Evolutionary conservation across 2,797 vertebrate species (phyloP).

Genomic region (Nothura maculosa): DNA sequence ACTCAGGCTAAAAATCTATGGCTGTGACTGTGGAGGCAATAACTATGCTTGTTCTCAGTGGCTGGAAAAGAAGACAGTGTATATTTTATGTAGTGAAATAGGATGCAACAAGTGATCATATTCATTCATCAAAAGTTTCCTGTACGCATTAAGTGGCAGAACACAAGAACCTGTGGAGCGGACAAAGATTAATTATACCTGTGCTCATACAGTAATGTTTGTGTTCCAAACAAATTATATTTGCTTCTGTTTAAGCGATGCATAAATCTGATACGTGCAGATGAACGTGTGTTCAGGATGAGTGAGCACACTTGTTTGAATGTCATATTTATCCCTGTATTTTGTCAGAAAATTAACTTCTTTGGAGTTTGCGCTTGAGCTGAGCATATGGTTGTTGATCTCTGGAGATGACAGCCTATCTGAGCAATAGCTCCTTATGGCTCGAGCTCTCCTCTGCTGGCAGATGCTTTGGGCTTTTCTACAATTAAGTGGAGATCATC

Average conservation of each 20-base stretch:
- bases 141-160: slow-evolving; percentile 72
- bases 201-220: slow-evolving; percentile 84
- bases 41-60: neutral
- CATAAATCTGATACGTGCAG: slow-evolving; percentile 92
- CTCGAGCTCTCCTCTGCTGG: slow-evolving; percentile 93
- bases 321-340: slow-evolving; percentile 99
- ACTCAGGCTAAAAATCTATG: neutral
- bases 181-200: slow-evolving; percentile 90
- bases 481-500: slow-evolving; percentile 99
- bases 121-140: slow-evolving; percentile 81
- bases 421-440: slow-evolving; percentile 97
- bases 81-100: neutral
- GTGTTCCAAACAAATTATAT: slow-evolving; percentile 90
- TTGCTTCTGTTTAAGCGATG: slow-evolving; percentile 89
- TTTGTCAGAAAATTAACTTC: slow-evolving; percentile 99
- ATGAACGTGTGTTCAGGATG: slow-evolving; percentile 96
- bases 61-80: neutral
- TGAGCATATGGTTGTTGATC: slow-evolving; percentile 99
- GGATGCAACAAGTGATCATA: slow-evolving; percentile 74
- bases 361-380: slow-evolving; percentile 97
- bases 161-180: slow-evolving; percentile 79
- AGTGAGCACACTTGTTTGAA: slow-evolving; percentile 99
- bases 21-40: slow-evolving; percentile 11
- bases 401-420: slow-evolving; percentile 99
- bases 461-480: slow-evolving; percentile 99